Base-by-base conservation (phyloP, 2,113 vertebrate genomes). In the Syngnathus typhle region DNA sequence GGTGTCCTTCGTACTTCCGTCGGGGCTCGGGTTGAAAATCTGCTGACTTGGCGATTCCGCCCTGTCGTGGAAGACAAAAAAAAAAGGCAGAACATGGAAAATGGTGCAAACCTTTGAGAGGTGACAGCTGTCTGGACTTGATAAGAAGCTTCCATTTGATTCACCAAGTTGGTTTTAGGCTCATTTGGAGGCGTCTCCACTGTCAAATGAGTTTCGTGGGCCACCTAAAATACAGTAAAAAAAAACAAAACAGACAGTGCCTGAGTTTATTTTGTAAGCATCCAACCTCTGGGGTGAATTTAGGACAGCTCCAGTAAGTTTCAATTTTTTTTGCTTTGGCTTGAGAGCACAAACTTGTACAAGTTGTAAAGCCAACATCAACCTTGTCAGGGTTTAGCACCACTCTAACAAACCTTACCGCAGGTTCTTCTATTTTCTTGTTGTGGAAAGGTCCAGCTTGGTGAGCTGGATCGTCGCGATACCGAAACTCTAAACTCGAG, bases 161-260 rank as follows among this genome's bases (percentile, higher is more conserved):
- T 60, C 70, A 69, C 65, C 60, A 59, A 73, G 18, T 64, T 76
- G 68, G 68, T 82, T 61, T 89, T 84, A 71, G 38, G 82, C 87
- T 70, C 84, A 23, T 60, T 64, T 49, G 65, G 49, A 15, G 49
- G n/a, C 54, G 69, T 60, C 67, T 81, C 70, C 54, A 65, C 66
- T 41, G 19, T 43, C 56, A 78, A 73, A 47, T 64, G 70, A 55
- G 69, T 84, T 76, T 88, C 87, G 60, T 86, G 77, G 36, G 75
- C 81, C 74, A 80, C 77, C 95, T 98, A 69, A 87, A 62, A 62
- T 10, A 85, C n/a, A 36, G 32, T 36, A 56, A 19, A 51, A 43
- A 43, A 43, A 43, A 9, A 43, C 11, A 2, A n/a, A n/a, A n/a
- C 41, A 43, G 41, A 12, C 11, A 43, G 11, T 12, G 41, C 41